phyloP scores from a whole-genome alignment of 2,888 invertebrate genomes.

The Tachystola acroxantha region DNA sequence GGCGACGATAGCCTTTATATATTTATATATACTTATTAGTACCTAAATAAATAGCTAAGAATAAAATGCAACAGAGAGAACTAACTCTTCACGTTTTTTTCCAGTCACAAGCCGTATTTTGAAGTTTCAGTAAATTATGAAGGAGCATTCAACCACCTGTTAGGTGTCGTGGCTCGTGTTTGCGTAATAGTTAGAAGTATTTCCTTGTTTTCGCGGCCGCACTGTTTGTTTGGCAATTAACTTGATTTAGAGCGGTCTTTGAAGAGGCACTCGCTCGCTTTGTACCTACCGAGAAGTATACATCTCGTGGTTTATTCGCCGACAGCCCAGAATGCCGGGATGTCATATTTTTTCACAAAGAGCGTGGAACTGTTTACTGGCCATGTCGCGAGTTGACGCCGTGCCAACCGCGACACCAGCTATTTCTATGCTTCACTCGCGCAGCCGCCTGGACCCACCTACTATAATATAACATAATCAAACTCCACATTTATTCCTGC shows the following conservation, averaged over 20 bases:
- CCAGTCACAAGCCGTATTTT: too few relatives aligned
- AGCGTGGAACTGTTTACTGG: conserved; percentile 41
- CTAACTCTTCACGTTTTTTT: too few relatives aligned
- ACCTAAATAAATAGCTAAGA: too few relatives aligned
- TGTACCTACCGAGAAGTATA: conserved; percentile 21
- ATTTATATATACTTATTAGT: too few relatives aligned
- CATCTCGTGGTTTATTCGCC: conserved; percentile 50
- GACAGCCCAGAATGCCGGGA: conserved; percentile 24
- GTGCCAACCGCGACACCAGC: conserved; percentile 62
- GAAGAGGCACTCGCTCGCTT: conserved; percentile 26
- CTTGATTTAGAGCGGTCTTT: conserved; percentile 32
- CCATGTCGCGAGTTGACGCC: conserved; percentile 42
- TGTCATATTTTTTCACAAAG: conserved; percentile 56
- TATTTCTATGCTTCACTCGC: conserved; percentile 43
- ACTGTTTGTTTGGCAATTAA: conserved; percentile 11
- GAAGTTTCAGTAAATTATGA: too few relatives aligned
- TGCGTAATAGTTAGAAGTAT: neutral
- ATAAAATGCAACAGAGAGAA: too few relatives aligned
- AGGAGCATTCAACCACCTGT: too few relatives aligned
- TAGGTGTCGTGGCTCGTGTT: too few relatives aligned
- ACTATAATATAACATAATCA: conserved; percentile 2
- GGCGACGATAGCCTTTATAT: too few relatives aligned
- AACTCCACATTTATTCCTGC: neutral
- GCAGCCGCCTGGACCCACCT: neutral
- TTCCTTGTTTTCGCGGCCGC: conserved; percentile 2